Conservation (phyloP, 2,113 vertebrate species). For the Marmota monax region DNA sequence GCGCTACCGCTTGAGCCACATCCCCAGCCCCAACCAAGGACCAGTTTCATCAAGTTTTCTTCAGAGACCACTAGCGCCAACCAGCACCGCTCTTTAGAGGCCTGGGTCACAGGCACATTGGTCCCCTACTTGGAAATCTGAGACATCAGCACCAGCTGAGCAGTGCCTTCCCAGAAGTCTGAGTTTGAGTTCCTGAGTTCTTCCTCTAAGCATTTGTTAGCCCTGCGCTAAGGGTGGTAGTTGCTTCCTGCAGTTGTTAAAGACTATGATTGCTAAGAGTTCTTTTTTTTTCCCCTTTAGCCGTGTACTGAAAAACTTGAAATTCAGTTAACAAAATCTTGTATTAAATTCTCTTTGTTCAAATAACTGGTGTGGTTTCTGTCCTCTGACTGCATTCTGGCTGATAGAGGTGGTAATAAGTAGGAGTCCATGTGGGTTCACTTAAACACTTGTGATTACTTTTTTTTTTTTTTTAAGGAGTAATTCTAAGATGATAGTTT, state of each 20-base stretch:
- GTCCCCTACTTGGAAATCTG: not conserved
- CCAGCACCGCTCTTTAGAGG: not conserved
- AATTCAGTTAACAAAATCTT: not conserved
- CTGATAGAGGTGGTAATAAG: not conserved
- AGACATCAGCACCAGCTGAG: not conserved
- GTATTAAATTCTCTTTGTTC: not conserved
- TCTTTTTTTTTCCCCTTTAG: not conserved
- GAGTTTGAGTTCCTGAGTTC: not conserved
- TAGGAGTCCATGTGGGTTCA: not conserved
- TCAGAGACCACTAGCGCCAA: not conserved
- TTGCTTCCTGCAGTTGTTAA: not conserved
- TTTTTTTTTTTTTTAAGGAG: not conserved
- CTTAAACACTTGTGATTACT: not conserved
- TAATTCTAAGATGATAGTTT: not conserved
- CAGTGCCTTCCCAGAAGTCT: not conserved
- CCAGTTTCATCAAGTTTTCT: not conserved
- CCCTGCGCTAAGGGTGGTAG: not conserved
- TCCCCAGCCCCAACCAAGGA: no score
- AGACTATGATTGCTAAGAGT: not conserved
- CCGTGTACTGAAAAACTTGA: not conserved
- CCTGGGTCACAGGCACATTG: not conserved
- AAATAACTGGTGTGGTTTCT: slow-evolving; percentile 4
- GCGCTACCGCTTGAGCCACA: no score
- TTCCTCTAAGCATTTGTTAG: not conserved
- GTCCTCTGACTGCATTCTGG: not conserved